Evolutionary conservation across 2,888 invertebrate species (phyloP).

Genomic region (Apoda limacodes): DNA sequence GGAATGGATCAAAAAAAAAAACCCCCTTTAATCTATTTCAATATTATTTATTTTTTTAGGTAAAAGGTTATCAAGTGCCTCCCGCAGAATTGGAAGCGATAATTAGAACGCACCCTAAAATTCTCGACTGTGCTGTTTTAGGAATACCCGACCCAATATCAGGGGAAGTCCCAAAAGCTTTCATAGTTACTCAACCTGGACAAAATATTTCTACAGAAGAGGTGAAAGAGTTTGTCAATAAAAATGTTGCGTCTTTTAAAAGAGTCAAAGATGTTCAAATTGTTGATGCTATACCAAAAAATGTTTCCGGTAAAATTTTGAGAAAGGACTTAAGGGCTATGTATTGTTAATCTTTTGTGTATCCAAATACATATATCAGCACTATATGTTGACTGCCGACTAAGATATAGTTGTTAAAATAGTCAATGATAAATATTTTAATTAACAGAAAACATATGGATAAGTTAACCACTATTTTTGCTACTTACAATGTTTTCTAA

Average conservation of each 20-base stretch:
- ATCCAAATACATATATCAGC: too few relatives aligned
- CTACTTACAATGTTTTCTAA: too few relatives aligned
- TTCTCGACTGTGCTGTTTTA: constrained; percentile 86
- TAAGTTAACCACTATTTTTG: too few relatives aligned
- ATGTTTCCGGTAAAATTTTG: constrained; percentile 81
- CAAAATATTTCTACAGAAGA: constrained; percentile 61
- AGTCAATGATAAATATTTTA: too few relatives aligned
- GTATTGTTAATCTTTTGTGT: constrained; percentile 39
- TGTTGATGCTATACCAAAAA: constrained; percentile 78
- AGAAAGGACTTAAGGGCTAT: constrained; percentile 69
- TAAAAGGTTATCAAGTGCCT: constrained; percentile 82
- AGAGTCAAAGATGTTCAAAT: constrained; percentile 75
- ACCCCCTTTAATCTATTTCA: not conserved
- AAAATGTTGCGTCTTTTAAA: constrained; percentile 80
- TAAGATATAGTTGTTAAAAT: too few relatives aligned
- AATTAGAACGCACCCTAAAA: constrained; percentile 77
- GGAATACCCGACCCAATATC: constrained; percentile 77
- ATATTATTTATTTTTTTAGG: constrained; percentile 34
- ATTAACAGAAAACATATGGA: too few relatives aligned
- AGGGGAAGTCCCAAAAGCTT: constrained; percentile 86
- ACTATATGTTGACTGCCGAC: too few relatives aligned
- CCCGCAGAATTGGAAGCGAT: constrained; percentile 89
- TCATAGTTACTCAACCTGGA: constrained; percentile 68
- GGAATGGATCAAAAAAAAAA: too few relatives aligned
- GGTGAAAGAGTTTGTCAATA: constrained; percentile 73